These are phyloP conservation scores for Cirrhinus molitorella DNA, from an alignment of 2,797 vertebrate genomes.

Conservation along the genomic window DNA sequence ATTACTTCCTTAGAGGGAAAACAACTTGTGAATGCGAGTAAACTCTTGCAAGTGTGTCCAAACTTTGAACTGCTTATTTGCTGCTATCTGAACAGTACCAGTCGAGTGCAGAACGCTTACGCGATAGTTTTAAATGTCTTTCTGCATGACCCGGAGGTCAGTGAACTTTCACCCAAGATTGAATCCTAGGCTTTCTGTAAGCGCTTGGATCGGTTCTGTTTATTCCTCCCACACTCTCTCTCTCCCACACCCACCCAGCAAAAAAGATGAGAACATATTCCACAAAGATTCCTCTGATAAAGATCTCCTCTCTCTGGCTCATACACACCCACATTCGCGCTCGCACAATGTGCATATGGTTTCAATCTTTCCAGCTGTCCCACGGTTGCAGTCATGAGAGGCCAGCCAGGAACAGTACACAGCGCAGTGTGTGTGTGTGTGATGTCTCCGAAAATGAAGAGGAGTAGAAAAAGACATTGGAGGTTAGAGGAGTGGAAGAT, in stretches of 20 bases:
- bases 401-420: conserved; percentile 40
- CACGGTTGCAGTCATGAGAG: conserved; percentile 51
- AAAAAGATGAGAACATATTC: conserved; percentile 39
- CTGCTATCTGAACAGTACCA: background rate
- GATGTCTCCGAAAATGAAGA: conserved; percentile 21
- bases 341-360: conserved; percentile 53
- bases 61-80: background rate
- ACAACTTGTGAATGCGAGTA: background rate
- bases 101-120: background rate
- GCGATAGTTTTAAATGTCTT: conserved; percentile 4
- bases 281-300: conserved; percentile 47
- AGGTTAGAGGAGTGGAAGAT: conserved; percentile 7
- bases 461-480: conserved; percentile 12
- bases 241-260: conserved; percentile 13
- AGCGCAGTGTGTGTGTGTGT: conserved; percentile 31
- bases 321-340: conserved; percentile 37
- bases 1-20: background rate
- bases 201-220: conserved; percentile 1
- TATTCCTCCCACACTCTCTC: conserved; percentile 6
- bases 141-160: conserved; percentile 2
- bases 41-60: background rate
- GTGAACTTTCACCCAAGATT: conserved; percentile 27
- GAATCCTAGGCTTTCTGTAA: conserved; percentile 11
- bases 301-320: conserved; percentile 39
- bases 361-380: conserved; percentile 56